Conservation (phyloP, 2,888 invertebrate genomes). For the Drosophila borealis region DNA sequence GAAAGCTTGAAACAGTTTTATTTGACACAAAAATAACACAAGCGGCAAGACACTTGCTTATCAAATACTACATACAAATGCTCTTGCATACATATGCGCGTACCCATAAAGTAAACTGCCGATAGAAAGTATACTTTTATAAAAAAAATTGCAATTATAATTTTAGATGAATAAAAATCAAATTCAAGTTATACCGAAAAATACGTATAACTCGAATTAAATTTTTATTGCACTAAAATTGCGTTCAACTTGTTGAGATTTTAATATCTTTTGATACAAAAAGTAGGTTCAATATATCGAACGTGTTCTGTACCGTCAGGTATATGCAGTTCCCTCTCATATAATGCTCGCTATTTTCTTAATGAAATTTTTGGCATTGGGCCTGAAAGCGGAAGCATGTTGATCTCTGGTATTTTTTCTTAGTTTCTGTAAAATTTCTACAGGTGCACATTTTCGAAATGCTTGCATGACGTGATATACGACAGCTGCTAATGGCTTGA, state of each 20-base stretch:
- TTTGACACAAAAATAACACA: conserved; percentile 53
- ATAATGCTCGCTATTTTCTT: conserved; percentile 3
- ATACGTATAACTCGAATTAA: no score
- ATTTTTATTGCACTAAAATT: no score
- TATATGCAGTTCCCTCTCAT: not conserved
- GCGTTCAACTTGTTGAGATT: not conserved
- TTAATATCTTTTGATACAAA: not conserved
- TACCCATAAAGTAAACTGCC: conserved; percentile 1
- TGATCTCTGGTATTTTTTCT: conserved; percentile 28
- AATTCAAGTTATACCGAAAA: no score
- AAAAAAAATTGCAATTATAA: not conserved
- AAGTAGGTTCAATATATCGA: not conserved
- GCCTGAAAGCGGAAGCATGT: conserved; percentile 53
- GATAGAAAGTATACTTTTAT: not conserved
- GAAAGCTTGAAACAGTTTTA: conserved; percentile 6
- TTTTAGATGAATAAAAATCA: not conserved
- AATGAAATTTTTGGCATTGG: conserved; percentile 46
- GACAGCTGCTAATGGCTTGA: conserved; percentile 73
- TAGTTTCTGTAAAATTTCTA: conserved; percentile 37
- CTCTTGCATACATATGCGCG: not conserved
- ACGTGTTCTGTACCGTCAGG: conserved; percentile 9
- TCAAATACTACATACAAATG: not conserved
- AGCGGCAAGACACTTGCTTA: conserved; percentile 13
- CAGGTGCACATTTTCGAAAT: conserved; percentile 66
- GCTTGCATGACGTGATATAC: conserved; percentile 43